Base-by-base conservation (phyloP, 1,140 invertebrate genomes). In the Bombus superbus region DNA sequence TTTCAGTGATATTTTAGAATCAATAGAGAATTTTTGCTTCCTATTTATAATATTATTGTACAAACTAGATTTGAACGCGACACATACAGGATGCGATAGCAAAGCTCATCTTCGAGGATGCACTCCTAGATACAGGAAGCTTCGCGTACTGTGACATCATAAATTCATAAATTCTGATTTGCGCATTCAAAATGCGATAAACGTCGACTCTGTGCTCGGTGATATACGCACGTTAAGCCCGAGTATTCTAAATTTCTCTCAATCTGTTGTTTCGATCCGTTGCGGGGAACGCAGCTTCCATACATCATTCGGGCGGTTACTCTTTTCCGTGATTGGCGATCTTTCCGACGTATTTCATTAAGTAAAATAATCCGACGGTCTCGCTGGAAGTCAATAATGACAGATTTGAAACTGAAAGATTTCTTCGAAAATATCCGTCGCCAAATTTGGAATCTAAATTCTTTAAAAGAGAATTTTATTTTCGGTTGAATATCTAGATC, bases 141-240 rank as follows among this genome's bases (percentile, higher is more conserved):
- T 15, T 35, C n/a, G 68, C 28, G 10, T 8, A 15, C 40, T 2
- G 32, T 57, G 47, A n/a, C 35, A 53, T 83, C 81, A 32, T 32
- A 35, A 35, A 75, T 84, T 84, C 75, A 71, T 84, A 84, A 84
- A 84, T 84, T 78, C 59, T 28, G 82, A 84, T 84, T 84, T 62
- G 47, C 18, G n/a, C 76, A 59, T 78, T 78, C 38, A 42, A 77
- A 71, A 78, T 78, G 18, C 74, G 82, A 84, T 84, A 78, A 76
- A 83, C 57, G 73, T 18, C 15, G 74, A 66, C 72, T n/a, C 73
- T 13, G 0, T 28, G 10, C 35, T 1, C 28, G 64, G n/a, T 69
- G 82, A 84, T 84, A 71, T 68, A 84, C 40, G 82, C 47, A 9
- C 22, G 74, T 71, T 78, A 57, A 84, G 40, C 75, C 25, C 38